phyloP scores from a whole-genome alignment of 2,888 invertebrate genomes.

The Tanypteryx hageni region DNA sequence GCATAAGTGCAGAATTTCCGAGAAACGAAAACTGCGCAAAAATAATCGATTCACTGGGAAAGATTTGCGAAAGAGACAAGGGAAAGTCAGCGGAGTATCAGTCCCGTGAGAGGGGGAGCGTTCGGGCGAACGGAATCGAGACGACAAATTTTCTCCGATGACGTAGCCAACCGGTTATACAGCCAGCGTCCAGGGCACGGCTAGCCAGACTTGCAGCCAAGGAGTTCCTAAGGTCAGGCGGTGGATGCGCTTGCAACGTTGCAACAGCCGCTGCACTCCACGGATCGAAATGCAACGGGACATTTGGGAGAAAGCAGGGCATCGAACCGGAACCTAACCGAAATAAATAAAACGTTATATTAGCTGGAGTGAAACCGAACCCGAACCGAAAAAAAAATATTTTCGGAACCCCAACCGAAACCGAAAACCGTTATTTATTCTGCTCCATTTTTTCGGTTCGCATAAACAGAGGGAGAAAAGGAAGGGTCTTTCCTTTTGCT shows the following conservation, averaged over 20 bases:
- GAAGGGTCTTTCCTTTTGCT: no score
- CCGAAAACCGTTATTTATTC: no score
- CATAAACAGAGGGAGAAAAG: no score
- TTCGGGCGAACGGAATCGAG: background rate
- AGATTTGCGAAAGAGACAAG: background rate
- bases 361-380: no score
- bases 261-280: background rate
- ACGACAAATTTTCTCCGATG: background rate
- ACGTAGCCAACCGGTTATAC: slow-evolving; percentile 11
- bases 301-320: background rate
- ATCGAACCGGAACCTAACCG: no score
- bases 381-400: no score
- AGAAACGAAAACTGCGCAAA: no score
- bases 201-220: background rate
- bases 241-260: background rate
- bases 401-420: no score
- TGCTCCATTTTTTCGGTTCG: no score
- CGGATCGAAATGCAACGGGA: slow-evolving; percentile 23
- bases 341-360: no score
- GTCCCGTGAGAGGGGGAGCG: background rate
- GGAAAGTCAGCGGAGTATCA: background rate
- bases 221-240: background rate
- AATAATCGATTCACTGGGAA: background rate
- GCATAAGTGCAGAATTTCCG: no score
- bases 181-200: background rate